Evolutionary conservation across 2,113 vertebrate species (phyloP).

Genomic region (Pelmatolapia mariae): DNA sequence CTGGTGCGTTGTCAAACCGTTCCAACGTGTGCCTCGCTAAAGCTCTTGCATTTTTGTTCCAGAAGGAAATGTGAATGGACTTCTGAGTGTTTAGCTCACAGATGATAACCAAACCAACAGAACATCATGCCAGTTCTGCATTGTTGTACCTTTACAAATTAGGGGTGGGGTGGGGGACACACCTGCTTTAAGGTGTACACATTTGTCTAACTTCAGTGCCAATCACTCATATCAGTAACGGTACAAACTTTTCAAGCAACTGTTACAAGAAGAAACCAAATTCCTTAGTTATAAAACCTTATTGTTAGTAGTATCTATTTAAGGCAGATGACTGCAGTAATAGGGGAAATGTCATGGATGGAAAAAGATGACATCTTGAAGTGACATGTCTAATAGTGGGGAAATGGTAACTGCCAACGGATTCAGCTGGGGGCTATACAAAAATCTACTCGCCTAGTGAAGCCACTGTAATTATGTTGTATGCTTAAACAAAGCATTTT

Average conservation of each 20-base stretch:
- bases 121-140: background rate
- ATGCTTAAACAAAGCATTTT: background rate
- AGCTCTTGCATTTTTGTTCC: background rate
- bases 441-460: background rate
- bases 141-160: background rate
- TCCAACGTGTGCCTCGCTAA: background rate
- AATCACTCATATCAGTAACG: background rate
- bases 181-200: background rate
- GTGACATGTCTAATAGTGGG: background rate
- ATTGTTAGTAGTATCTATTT: background rate
- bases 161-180: background rate
- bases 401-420: background rate
- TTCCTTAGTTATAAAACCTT: background rate
- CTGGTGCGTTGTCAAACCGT: background rate
- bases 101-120: background rate
- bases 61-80: background rate
- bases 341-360: background rate
- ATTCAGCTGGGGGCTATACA: background rate
- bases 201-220: background rate
- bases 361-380: background rate
- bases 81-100: background rate
- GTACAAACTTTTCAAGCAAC: background rate
- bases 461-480: background rate
- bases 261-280: background rate
- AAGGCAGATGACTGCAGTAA: background rate